These are phyloP conservation scores for Linurgus olivaceus DNA, from an alignment of 2,797 vertebrate species.

Conservation along the genomic window DNA sequence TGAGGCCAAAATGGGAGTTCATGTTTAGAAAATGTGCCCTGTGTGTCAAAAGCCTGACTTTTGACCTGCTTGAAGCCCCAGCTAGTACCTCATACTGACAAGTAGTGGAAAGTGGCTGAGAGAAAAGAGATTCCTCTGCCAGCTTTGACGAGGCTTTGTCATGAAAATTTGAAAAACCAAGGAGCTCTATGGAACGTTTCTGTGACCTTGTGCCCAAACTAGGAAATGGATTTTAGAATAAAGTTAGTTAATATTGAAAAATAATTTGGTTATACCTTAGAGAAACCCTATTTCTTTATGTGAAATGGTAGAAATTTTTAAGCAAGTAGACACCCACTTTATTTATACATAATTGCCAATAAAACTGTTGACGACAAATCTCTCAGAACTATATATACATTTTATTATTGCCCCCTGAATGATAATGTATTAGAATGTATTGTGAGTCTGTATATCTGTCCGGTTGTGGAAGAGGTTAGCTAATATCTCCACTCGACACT, in stretches of 20 bases:
- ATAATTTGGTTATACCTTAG: not conserved
- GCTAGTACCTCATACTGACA: not conserved
- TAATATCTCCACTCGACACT: not conserved
- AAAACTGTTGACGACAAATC: not conserved
- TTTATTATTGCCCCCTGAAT: not conserved
- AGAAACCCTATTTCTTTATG: not conserved
- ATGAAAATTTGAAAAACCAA: not conserved
- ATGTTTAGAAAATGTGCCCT: not conserved
- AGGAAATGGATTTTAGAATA: not conserved
- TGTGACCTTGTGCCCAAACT: not conserved
- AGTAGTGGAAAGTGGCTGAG: not conserved
- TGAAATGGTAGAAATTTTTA: not conserved
- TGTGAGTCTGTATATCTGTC: not conserved
- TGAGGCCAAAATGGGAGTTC: not conserved
- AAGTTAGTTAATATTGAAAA: not conserved
- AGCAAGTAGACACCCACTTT: not conserved
- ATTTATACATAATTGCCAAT: not conserved
- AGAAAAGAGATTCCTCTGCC: not conserved
- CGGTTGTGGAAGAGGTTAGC: not conserved
- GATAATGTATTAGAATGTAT: not conserved
- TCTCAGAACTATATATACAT: not conserved
- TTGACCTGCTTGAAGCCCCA: not conserved
- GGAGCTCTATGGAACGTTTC: not conserved
- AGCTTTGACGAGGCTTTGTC: not conserved
- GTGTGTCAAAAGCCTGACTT: not conserved